Percentiles rank a stretch among this genome's conserved stretches.
These are phyloP conservation scores for Notamacropus eugenii DNA, from an alignment of 2,797 vertebrate species.

Conservation along the genomic window DNA sequence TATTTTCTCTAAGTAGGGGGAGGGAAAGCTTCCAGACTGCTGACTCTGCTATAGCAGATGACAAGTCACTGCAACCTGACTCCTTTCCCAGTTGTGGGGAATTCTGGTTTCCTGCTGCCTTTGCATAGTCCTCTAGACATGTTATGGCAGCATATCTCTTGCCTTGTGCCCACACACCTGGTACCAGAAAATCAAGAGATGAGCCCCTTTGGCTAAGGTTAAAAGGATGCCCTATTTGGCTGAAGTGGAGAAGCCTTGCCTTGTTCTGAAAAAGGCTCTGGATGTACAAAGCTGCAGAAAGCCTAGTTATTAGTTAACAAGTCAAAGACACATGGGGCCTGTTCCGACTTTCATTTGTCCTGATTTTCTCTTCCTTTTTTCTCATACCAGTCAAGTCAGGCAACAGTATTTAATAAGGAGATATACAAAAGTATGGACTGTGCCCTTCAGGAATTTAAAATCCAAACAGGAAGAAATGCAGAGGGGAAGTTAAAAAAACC, in stretches of 20 bases:
- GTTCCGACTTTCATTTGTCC: not conserved
- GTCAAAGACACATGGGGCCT: not conserved
- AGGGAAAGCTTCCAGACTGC: constrained; percentile 29
- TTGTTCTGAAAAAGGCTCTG: constrained; percentile 38
- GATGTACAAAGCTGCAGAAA: constrained; percentile 30
- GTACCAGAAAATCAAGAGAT: constrained; percentile 60
- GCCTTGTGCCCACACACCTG: constrained; percentile 44
- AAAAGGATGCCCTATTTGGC: constrained; percentile 60
- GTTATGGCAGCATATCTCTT: constrained; percentile 54
- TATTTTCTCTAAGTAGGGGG: constrained; percentile 23
- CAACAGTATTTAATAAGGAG: not conserved
- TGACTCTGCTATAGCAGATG: constrained; percentile 23
- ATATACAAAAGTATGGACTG: not conserved
- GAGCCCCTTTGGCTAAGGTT: constrained; percentile 55
- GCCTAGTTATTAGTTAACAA: constrained; percentile 9
- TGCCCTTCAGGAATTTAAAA: not conserved
- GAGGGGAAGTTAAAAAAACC: not conserved
- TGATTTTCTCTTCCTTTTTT: not conserved
- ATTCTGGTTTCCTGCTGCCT: constrained; percentile 50
- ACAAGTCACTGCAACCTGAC: constrained; percentile 32
- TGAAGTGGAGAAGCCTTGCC: constrained; percentile 39
- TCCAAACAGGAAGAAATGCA: not conserved
- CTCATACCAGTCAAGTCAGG: not conserved
- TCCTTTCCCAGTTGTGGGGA: not conserved
- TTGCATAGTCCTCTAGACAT: constrained; percentile 21